These are phyloP conservation scores for Patella pellucida DNA, from an alignment of 2,888 invertebrate species.

Conservation along the genomic window DNA sequence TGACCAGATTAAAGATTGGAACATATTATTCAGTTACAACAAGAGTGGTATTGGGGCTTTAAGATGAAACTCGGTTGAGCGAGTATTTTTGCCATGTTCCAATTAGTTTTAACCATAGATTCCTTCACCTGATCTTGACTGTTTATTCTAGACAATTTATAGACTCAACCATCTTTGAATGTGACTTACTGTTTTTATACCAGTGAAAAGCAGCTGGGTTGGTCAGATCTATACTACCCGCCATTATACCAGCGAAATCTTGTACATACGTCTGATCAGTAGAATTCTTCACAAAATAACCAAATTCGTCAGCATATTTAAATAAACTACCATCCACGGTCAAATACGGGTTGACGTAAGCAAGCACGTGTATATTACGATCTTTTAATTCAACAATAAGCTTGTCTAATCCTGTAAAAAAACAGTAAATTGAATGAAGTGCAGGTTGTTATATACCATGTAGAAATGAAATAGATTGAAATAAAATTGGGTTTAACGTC, in stretches of 20 bases:
- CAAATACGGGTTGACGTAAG: conserved; percentile 63
- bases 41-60: too few relatives aligned
- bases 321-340: conserved; percentile 54
- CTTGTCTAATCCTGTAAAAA: conserved; percentile 48
- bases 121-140: too few relatives aligned
- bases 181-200: conserved; percentile 52
- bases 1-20: too few relatives aligned
- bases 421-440: neutral
- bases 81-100: too few relatives aligned
- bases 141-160: too few relatives aligned
- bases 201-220: conserved; percentile 56
- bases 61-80: too few relatives aligned
- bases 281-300: conserved; percentile 55
- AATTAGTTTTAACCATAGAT: too few relatives aligned
- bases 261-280: conserved; percentile 44
- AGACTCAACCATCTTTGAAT: too few relatives aligned
- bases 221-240: conserved; percentile 63
- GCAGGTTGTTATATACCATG: too few relatives aligned
- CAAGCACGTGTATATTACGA: conserved; percentile 53
- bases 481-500: too few relatives aligned
- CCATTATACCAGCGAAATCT: conserved; percentile 59
- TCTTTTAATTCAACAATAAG: conserved; percentile 39
- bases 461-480: too few relatives aligned
- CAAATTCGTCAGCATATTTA: conserved; percentile 42
- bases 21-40: too few relatives aligned